Evolutionary conservation across 2,797 vertebrate genomes (phyloP).

Genomic region (Gymnopithys bicolor): DNA sequence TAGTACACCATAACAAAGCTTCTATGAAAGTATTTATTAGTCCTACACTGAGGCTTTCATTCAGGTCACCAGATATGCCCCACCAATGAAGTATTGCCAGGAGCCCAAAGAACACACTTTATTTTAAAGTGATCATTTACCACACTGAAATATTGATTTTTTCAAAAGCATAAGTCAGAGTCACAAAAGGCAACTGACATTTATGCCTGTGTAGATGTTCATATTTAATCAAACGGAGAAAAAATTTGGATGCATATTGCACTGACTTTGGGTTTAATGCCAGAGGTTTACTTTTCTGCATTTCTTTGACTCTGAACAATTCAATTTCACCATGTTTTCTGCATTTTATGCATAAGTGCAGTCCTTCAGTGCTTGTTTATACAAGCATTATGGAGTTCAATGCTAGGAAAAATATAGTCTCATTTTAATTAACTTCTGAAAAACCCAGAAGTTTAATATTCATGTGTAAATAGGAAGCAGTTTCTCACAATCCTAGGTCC

Average conservation of each 20-base stretch:
- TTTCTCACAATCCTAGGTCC: neutral
- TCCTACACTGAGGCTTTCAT: neutral
- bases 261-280: neutral
- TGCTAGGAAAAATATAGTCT: neutral
- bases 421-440: neutral
- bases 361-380: neutral
- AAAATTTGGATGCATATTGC: neutral
- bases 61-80: neutral
- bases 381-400: neutral
- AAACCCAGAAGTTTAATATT: neutral
- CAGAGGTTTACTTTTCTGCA: neutral
- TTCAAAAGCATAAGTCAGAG: neutral
- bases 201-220: neutral
- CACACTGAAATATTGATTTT: neutral
- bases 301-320: neutral
- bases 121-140: neutral
- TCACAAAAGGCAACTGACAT: neutral
- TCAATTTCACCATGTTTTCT: neutral
- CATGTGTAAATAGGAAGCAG: neutral
- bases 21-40: neutral
- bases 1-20: neutral
- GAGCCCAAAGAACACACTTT: neutral
- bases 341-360: neutral
- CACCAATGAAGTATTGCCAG: neutral
- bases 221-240: neutral